These are phyloP conservation scores for Drosophila flavopinicola DNA, from an alignment of 2,888 invertebrate species.

Conservation along the genomic window DNA sequence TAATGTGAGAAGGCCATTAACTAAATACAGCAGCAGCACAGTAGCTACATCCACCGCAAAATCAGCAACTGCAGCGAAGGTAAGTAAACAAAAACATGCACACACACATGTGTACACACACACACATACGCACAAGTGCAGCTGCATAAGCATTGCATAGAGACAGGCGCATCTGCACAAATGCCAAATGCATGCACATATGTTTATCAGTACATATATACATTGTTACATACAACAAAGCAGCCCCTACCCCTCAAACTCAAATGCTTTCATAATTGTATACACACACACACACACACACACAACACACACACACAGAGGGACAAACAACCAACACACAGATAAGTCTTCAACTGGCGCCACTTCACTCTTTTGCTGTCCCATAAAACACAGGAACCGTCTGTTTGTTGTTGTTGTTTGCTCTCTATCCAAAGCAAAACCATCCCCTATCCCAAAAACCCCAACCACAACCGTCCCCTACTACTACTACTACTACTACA, in stretches of 20 bases:
- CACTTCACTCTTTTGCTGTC: constrained; percentile 66
- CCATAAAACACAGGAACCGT: constrained; percentile 62
- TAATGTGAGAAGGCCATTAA: constrained; percentile 59
- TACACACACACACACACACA: constrained; percentile 17
- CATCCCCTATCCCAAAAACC: not conserved
- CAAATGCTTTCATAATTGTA: constrained; percentile 73
- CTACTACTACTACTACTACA: constrained; percentile 1
- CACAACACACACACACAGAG: constrained; percentile 13
- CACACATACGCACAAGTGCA: not conserved
- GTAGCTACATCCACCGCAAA: constrained; percentile 25
- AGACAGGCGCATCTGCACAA: constrained; percentile 24
- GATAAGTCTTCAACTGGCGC: constrained; percentile 74
- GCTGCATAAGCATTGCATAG: constrained; percentile 19
- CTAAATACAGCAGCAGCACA: constrained; percentile 40
- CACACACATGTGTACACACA: constrained; percentile 8
- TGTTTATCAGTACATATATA: constrained; percentile 1
- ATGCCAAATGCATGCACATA: not conserved
- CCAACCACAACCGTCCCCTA: not conserved
- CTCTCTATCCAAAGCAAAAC: constrained; percentile 37
- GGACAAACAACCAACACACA: constrained; percentile 32
- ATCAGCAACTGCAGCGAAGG: constrained; percentile 47
- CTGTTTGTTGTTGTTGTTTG: constrained; percentile 71
- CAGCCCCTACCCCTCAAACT: constrained; percentile 53
- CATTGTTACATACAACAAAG: constrained; percentile 45
- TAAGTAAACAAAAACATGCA: constrained; percentile 44